These are phyloP conservation scores for Lamprotornis superbus DNA, from an alignment of 2,113 vertebrate species.

Conservation along the genomic window DNA sequence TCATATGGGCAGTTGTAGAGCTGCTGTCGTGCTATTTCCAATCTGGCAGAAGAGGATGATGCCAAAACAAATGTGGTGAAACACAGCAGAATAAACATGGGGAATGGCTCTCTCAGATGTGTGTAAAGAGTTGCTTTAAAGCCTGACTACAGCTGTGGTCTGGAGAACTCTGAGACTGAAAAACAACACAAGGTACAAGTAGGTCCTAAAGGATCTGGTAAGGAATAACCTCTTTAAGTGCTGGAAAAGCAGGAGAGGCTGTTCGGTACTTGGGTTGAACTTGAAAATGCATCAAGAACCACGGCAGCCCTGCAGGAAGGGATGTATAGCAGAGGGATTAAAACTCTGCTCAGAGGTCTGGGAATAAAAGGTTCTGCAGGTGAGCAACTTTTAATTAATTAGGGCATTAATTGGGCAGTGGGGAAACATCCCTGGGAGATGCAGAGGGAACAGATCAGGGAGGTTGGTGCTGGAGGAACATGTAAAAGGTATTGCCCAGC, in stretches of 20 bases:
- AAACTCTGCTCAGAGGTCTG: neutral
- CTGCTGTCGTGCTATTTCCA: neutral
- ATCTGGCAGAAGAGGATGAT: neutral
- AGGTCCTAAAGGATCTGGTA: neutral
- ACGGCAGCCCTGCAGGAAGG: neutral
- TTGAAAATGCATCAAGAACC: neutral
- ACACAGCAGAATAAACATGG: neutral
- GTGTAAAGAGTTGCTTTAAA: neutral
- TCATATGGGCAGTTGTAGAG: accelerated
- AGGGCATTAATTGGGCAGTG: neutral
- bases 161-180: neutral
- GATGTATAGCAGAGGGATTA: neutral
- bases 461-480: neutral
- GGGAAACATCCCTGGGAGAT: neutral
- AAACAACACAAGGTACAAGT: neutral
- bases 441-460: neutral
- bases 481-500: neutral
- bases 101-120: neutral
- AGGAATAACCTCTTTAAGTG: neutral
- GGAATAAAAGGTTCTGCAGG: neutral
- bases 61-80: neutral
- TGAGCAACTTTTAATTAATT: neutral
- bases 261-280: neutral
- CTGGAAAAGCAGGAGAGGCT: neutral
- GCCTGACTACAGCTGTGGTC: neutral